Base-by-base conservation (phyloP, 2,888 invertebrate species). In the Ophion slaviceki region DNA sequence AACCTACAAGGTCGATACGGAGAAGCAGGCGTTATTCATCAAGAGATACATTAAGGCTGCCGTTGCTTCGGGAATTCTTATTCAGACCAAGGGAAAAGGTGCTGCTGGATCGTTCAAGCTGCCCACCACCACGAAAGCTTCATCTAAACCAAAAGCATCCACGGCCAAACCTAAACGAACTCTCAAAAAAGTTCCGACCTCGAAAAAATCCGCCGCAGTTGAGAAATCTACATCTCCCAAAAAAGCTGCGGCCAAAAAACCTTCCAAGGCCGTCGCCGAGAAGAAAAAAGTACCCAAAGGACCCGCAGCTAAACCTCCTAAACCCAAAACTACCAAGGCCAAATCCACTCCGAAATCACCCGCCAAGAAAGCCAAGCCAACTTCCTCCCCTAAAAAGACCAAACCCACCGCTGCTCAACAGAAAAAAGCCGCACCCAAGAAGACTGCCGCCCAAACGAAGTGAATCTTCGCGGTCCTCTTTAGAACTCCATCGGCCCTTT, bases 1-100 rank as follows among this genome's bases (percentile, higher is more conserved):
- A 64, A 95, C 94, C 85, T 95, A 96, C 94, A 95, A 95, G 86
- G 94, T 95, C 11, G 95, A 96, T 90, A 93, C 94, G 1, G 95
- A 95, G 86, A 96, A 95, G 88, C 90, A 95, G 78, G 94, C 95
- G 0, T 94, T 94, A 6, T 95, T 95, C 92, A 96, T 96, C 88
- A 95, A 95, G 87, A 95, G 95, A 84, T 95, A 95, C 88, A 90
- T 96, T 83, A 96, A 95, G 91, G 91, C 92, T 45, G 95, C 95
- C 47, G 95, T 96, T 40, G 94, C 92, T n/a, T 94, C 94, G 68
- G 95, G 95, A 17, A 92, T 92, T 11, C 89, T 95, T 59, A 93
- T 95, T 59, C 95, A 95, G 91, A 94, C 95, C 32, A 95, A 95
- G 89, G 95, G 95, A 82, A 95, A 94, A 90, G 95, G 95, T 4